Evolutionary conservation across 1,140 invertebrate genomes (phyloP).

Genomic region (Papilio aristodemus): DNA sequence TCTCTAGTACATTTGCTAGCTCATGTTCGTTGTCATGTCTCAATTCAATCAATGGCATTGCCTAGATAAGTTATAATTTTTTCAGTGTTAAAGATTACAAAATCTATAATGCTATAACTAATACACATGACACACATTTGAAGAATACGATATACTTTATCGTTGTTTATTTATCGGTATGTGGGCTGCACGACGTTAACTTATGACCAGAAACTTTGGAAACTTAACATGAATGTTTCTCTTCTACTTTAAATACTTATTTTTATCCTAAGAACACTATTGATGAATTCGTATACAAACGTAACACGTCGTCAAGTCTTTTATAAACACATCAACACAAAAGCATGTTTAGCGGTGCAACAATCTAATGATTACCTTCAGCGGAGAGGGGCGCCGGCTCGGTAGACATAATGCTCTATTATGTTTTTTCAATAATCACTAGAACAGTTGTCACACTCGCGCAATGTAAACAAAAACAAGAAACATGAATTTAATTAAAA

Average conservation of each 20-base stretch:
- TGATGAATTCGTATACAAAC: too few species aligned
- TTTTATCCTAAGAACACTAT: too few species aligned
- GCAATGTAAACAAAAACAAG: not conserved
- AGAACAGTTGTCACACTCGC: not conserved
- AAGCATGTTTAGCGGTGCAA: not conserved
- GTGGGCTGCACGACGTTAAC: not conserved
- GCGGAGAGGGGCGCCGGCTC: not conserved
- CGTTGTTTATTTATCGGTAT: not conserved
- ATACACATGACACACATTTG: not conserved
- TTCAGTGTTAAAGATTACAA: too few species aligned
- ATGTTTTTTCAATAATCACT: not conserved
- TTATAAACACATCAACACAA: not conserved
- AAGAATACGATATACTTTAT: not conserved
- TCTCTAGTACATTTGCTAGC: too few species aligned
- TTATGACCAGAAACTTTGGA: not conserved
- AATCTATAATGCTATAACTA: too few species aligned
- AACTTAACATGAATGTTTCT: not conserved
- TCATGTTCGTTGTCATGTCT: too few species aligned
- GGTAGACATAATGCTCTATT: not conserved
- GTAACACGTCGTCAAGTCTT: too few species aligned
- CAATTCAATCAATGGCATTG: too few species aligned
- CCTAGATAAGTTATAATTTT: too few species aligned
- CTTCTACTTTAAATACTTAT: not conserved
- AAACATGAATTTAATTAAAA: not conserved
- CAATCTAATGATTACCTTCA: not conserved